Percentiles rank a stretch among this genome's conserved stretches.
These are phyloP conservation scores for Hirtodrosophila duncani DNA, from an alignment of 2,888 invertebrate genomes.

Conservation along the genomic window DNA sequence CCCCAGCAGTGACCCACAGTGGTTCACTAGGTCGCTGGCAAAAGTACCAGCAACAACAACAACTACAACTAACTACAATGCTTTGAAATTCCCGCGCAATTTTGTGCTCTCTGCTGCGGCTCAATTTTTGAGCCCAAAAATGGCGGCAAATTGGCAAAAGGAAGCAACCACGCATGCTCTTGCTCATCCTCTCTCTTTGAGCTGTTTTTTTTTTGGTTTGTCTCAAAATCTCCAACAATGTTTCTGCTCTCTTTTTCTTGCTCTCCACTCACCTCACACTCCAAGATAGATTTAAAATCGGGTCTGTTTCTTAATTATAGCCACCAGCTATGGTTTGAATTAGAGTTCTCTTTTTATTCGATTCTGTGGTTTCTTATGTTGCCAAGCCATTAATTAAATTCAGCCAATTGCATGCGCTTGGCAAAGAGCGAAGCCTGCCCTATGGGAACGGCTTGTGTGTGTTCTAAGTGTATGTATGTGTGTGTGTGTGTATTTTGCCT, in stretches of 20 bases:
- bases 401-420: slow-evolving; percentile 38
- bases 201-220: no score
- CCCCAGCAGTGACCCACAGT: slow-evolving; percentile 45
- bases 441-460: not conserved
- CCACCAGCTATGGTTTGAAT: no score
- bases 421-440: slow-evolving; percentile 1
- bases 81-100: slow-evolving; percentile 64
- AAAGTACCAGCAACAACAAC: slow-evolving; percentile 15
- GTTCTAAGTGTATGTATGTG: no score
- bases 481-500: slow-evolving; percentile 12
- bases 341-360: no score
- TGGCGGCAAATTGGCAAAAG: slow-evolving; percentile 2
- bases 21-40: slow-evolving; percentile 63
- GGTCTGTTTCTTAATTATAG: slow-evolving; percentile 50
- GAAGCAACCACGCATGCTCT: slow-evolving; percentile 20
- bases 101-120: slow-evolving; percentile 38
- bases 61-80: slow-evolving; percentile 27
- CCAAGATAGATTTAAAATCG: slow-evolving; percentile 29
- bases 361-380: not conserved
- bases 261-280: no score
- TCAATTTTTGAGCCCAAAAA: slow-evolving; percentile 6
- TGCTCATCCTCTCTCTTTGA: not conserved
- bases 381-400: slow-evolving; percentile 31
- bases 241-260: no score
- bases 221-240: no score